Percentiles rank a stretch among this genome's conserved stretches.
Conservation (phyloP, 2,797 vertebrate species). For the Leontocebus nigricollis region DNA sequence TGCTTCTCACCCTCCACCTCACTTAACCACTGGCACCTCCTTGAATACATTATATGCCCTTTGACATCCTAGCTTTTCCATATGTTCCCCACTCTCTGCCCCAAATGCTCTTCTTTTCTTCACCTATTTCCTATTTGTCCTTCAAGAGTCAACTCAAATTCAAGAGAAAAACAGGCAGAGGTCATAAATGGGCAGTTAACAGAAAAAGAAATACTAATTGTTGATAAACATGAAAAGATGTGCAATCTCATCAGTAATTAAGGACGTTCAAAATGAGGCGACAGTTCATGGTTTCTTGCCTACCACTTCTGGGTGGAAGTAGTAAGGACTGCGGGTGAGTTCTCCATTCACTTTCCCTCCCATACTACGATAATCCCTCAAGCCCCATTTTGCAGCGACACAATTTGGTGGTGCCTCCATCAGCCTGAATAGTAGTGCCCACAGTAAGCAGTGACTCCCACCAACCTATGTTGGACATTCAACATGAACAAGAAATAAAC, state of each 20-base stretch:
- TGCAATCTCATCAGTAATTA: background rate
- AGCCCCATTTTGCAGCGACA: background rate
- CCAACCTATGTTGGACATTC: background rate
- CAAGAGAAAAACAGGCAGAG: background rate
- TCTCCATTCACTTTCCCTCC: background rate
- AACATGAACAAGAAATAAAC: background rate
- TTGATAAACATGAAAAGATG: background rate
- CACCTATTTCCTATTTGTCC: background rate
- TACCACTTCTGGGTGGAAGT: background rate
- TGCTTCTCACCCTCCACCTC: background rate
- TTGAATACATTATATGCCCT: background rate
- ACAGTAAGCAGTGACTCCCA: background rate
- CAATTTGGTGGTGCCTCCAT: background rate
- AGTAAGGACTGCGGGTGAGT: background rate
- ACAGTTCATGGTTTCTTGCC: background rate
- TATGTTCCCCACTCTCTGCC: background rate
- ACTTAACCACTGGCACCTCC: background rate
- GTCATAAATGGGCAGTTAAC: background rate
- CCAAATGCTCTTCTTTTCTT: background rate
- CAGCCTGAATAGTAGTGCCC: background rate
- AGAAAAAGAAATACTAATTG: background rate
- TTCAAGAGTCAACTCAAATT: slow-evolving; percentile 16
- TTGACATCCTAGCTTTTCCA: background rate
- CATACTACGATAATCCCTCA: background rate
- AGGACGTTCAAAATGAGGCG: background rate